Conservation (phyloP, 2,113 vertebrate species). For the Halichoerus grypus region DNA sequence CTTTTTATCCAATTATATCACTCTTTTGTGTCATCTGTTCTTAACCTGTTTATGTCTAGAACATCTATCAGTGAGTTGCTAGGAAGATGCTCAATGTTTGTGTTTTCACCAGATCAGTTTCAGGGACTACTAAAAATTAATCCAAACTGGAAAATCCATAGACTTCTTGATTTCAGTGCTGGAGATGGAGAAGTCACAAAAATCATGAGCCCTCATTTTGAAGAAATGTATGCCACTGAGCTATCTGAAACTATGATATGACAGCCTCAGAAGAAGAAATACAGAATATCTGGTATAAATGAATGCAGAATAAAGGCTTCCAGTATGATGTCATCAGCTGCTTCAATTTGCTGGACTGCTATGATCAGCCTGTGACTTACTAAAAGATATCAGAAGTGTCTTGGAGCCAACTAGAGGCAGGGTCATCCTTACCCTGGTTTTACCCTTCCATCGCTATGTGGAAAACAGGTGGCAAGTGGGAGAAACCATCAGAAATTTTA, state of each 20-base stretch:
- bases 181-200: slow-evolving; percentile 74
- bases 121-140: not conserved
- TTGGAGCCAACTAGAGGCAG: slow-evolving; percentile 94
- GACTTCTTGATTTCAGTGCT: not conserved
- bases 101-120: not conserved
- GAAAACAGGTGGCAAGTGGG: slow-evolving; percentile 87
- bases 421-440: slow-evolving; percentile 93
- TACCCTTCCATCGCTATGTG: slow-evolving; percentile 97
- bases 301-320: slow-evolving; percentile 94
- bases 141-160: not conserved
- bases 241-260: slow-evolving; percentile 96
- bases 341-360: slow-evolving; percentile 97
- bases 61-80: not conserved
- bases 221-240: slow-evolving; percentile 95
- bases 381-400: slow-evolving; percentile 92
- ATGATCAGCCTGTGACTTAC: slow-evolving; percentile 93
- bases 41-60: not conserved
- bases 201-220: slow-evolving; percentile 94
- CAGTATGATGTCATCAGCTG: slow-evolving; percentile 96
- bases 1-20: not conserved
- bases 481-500: slow-evolving; percentile 93
- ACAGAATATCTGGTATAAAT: slow-evolving; percentile 94
- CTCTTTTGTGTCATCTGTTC: not conserved
- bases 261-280: slow-evolving; percentile 95
- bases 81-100: not conserved